phyloP scores from a whole-genome alignment of 1,140 invertebrate species.

The Sesamia nonagrioides region DNA sequence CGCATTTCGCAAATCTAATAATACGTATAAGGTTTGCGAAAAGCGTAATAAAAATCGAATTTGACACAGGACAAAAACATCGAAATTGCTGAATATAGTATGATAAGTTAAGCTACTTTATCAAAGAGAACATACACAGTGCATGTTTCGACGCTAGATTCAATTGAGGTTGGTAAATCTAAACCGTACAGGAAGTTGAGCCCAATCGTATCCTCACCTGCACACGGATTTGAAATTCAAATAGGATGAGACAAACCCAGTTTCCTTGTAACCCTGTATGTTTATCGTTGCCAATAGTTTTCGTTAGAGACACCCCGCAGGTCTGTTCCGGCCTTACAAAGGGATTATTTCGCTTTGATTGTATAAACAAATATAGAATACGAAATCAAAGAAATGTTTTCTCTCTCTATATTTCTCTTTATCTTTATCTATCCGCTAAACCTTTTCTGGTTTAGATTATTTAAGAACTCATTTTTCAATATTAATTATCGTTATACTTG shows the following conservation, averaged over 20 bases:
- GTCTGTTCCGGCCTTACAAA: conserved; percentile 30
- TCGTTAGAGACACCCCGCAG: conserved; percentile 26
- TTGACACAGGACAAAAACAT: no score
- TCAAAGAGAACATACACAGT: conserved; percentile 48
- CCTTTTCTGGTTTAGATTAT: not conserved
- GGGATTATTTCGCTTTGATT: conserved; percentile 45
- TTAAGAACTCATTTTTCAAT: conserved; percentile 19
- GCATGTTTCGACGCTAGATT: conserved; percentile 71
- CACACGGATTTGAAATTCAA: conserved; percentile 82
- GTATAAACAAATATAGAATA: conserved; percentile 42
- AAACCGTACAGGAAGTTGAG: conserved; percentile 77
- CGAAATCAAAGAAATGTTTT: conserved; percentile 13
- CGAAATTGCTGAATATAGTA: not conserved
- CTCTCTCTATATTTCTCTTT: not conserved
- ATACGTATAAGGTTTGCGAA: no score
- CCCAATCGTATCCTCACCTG: conserved; percentile 78
- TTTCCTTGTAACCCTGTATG: conserved; percentile 66
- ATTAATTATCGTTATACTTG: conserved; percentile 36
- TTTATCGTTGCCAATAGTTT: conserved; percentile 74
- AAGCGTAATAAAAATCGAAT: no score
- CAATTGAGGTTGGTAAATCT: conserved; percentile 76
- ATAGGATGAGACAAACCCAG: conserved; percentile 76
- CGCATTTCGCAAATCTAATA: no score
- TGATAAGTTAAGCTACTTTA: conserved; percentile 67
- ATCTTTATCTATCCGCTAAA: not conserved